A percentile compares a stretch with the other conserved stretches of the same genome.
Evolutionary conservation across 2,797 vertebrate species (phyloP).

Genomic region (Sebastes melanostomus): DNA sequence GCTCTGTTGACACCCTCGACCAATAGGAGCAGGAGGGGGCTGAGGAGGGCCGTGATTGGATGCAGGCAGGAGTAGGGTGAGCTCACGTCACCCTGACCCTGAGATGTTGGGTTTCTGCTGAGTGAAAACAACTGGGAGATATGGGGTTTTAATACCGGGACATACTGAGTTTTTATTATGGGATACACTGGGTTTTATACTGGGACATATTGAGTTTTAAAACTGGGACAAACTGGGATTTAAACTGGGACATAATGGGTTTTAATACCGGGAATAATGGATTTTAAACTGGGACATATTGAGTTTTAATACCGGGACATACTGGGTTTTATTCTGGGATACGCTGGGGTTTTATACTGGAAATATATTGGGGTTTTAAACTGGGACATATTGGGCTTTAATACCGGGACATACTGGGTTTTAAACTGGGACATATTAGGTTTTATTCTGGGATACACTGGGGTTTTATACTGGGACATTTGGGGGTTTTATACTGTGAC

Average conservation of each 20-base stretch:
- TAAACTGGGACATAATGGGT: too few relatives aligned
- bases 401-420: neutral
- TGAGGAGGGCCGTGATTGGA: conserved; percentile 47
- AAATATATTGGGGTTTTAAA: neutral
- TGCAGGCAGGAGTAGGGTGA: conserved; percentile 43
- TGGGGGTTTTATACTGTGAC: neutral
- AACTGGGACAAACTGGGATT: neutral
- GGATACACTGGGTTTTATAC: neutral
- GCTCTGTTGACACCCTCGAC: conserved; percentile 15
- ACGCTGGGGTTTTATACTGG: neutral
- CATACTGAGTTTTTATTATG: neutral
- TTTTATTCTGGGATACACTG: neutral
- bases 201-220: too few relatives aligned
- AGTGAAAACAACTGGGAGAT: neutral
- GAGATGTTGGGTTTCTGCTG: neutral
- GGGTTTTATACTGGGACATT: neutral
- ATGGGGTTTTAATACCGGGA: neutral
- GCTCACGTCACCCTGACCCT: conserved; percentile 14
- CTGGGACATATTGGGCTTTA: neutral
- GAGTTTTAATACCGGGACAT: neutral
- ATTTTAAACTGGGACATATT: too few relatives aligned
- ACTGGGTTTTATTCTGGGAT: neutral
- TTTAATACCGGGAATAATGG: neutral
- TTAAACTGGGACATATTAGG: neutral
- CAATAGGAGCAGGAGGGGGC: conserved; percentile 32